Evolutionary conservation across 2,113 vertebrate genomes (phyloP).

Genomic region (Brachypteracias leptosomus): DNA sequence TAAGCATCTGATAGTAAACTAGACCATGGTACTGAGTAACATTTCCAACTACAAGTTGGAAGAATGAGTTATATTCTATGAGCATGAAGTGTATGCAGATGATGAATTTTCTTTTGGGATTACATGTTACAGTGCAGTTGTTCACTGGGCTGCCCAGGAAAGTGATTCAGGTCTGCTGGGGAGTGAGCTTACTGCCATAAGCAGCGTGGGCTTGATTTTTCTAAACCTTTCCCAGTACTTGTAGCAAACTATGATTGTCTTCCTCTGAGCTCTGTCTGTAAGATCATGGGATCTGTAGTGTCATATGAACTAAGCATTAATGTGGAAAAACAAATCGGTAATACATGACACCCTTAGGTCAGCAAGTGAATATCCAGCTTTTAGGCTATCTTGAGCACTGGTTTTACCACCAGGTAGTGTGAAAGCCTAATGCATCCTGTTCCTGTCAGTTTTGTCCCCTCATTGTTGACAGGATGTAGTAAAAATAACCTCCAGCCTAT

Average conservation of each 20-base stretch:
- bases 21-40: not conserved
- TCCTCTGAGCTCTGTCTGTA: not conserved
- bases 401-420: not conserved
- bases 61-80: not conserved
- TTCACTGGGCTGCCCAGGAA: not conserved
- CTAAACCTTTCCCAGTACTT: not conserved
- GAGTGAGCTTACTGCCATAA: rapidly evolving
- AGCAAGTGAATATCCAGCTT: not conserved
- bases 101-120: not conserved
- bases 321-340: not conserved
- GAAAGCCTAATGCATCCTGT: constrained; percentile 14
- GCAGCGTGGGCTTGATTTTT: not conserved
- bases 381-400: not conserved
- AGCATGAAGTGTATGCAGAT: rapidly evolving
- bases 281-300: not conserved
- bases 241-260: not conserved
- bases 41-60: not conserved
- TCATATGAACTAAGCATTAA: not conserved
- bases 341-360: not conserved
- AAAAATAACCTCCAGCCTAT: constrained; percentile 43
- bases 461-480: constrained; percentile 32
- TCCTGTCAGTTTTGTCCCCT: constrained; percentile 10
- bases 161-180: not conserved
- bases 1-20: not conserved
- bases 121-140: not conserved